Evolutionary conservation across 64 coral and sea anemone species (phyloP).

Genomic region (Anthopleura sola): DNA sequence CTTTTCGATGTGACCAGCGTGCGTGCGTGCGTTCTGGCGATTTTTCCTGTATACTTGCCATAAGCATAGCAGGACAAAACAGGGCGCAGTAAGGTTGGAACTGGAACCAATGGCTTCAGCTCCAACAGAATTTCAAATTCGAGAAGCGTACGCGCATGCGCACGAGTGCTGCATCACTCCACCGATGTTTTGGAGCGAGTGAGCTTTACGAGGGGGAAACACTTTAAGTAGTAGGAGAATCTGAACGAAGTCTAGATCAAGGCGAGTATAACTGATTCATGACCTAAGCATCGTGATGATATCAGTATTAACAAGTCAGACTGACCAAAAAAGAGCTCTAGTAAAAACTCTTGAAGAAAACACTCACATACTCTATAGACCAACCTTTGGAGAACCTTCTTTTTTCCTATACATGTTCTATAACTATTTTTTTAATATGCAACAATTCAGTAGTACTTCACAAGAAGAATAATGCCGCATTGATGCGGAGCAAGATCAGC

Average conservation of each 20-base stretch:
- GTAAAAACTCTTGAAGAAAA: neutral
- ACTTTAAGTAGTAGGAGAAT: neutral
- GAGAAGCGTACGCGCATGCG: neutral
- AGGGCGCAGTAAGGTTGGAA: neutral
- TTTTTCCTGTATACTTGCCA: neutral
- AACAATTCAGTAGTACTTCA: neutral
- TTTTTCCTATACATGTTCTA: neutral
- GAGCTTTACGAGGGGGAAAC: neutral
- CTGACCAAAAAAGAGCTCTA: neutral
- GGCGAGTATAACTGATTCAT: neutral
- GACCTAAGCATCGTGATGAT: neutral
- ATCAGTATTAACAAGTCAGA: neutral
- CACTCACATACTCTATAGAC: neutral
- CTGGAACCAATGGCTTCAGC: neutral
- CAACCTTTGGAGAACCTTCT: neutral
- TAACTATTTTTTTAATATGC: neutral
- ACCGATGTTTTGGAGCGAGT: no score
- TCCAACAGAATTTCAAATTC: slow-evolving; percentile 4
- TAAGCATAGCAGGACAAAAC: no score
- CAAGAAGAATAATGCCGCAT: neutral
- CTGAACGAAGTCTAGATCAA: neutral
- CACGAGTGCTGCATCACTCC: neutral
- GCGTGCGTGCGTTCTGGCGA: neutral
- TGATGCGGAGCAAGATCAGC: neutral
- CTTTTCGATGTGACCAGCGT: neutral